These are phyloP conservation scores for Philhelius pedissequus DNA, from an alignment of 2,888 invertebrate species.

Conservation along the genomic window DNA sequence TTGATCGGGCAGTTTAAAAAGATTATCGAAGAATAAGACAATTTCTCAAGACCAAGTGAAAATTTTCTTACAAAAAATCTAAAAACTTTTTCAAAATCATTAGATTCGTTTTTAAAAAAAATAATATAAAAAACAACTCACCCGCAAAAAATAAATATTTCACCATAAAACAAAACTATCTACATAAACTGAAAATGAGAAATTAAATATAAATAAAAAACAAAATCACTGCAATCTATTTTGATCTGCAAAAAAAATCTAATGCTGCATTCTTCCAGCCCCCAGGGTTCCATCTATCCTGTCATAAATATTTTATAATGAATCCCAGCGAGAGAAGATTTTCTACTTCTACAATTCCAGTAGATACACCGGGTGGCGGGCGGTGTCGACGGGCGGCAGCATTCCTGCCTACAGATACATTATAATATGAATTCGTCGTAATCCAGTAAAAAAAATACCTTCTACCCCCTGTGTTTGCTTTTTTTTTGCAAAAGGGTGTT, in stretches of 20 bases:
- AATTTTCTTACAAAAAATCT: no score
- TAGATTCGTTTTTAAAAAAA: no score
- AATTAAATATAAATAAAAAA: background rate
- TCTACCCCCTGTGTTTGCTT: background rate
- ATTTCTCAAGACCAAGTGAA: no score
- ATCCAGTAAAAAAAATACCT: background rate
- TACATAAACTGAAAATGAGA: background rate
- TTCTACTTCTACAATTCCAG: background rate
- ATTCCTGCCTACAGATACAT: background rate
- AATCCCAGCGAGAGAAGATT: constrained; percentile 40
- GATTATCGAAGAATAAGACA: no score
- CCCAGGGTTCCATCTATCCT: constrained; percentile 15
- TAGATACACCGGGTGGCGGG: no score
- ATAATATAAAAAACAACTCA: background rate
- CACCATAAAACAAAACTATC: background rate
- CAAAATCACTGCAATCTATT: constrained; percentile 51
- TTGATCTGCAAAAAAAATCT: constrained; percentile 27
- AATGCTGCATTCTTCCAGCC: constrained; percentile 27
- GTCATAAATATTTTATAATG: constrained; percentile 55
- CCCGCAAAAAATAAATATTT: background rate
- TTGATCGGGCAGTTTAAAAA: no score
- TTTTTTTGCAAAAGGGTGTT: constrained; percentile 39
- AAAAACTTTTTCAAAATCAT: no score
- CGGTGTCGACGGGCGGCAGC: no score
- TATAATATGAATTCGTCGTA: background rate